Conservation (phyloP, 2,113 vertebrate genomes). For the Orientallactaga bullata region DNA sequence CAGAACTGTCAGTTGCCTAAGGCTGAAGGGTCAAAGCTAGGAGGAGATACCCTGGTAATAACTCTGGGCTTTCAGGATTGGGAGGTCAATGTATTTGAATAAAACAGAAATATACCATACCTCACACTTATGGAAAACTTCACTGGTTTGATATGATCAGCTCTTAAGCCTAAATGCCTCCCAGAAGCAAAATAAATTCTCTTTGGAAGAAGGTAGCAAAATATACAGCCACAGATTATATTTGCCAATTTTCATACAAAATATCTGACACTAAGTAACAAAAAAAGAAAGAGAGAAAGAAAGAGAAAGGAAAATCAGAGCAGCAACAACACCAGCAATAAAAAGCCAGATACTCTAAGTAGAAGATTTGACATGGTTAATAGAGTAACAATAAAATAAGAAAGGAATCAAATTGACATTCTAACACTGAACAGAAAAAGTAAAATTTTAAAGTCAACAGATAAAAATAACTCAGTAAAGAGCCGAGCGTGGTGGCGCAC, state of each 20-base stretch:
- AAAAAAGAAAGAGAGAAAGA: not conserved
- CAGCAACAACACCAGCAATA: not conserved
- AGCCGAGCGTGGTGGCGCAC: too few relatives aligned
- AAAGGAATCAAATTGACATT: constrained; percentile 1
- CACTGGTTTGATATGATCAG: not conserved
- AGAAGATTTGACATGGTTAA: not conserved
- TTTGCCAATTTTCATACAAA: not conserved
- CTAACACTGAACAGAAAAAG: not conserved
- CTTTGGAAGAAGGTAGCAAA: not conserved
- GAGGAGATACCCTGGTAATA: not conserved
- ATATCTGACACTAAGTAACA: not conserved
- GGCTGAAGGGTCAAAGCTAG: not conserved
- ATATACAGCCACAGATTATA: not conserved
- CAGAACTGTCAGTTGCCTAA: not conserved
- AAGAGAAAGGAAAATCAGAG: not conserved
- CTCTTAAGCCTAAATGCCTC: not conserved
- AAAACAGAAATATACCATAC: not conserved
- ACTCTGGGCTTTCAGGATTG: not conserved
- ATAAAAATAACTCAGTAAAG: not conserved
- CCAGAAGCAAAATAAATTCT: not conserved
- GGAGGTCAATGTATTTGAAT: too few relatives aligned
- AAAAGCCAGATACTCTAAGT: not conserved
- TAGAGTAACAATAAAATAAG: not conserved
- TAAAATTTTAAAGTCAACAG: not conserved
- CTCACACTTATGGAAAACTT: not conserved